These are phyloP conservation scores for Thunnus maccoyii DNA, from an alignment of 2,113 vertebrate species.

Conservation along the genomic window DNA sequence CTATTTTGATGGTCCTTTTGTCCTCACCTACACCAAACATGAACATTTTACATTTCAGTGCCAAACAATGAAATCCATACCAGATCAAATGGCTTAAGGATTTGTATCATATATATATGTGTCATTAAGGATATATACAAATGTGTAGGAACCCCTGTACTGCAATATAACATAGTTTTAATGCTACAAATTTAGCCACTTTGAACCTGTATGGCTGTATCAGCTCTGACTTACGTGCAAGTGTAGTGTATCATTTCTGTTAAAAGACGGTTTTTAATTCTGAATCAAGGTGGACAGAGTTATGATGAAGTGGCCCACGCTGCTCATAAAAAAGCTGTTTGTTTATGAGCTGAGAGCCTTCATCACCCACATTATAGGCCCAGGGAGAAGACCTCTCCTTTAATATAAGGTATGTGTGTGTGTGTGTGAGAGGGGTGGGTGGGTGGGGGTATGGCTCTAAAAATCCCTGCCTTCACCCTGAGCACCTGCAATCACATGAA, in stretches of 20 bases:
- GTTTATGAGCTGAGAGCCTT: conserved; percentile 27
- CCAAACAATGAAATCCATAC: not conserved
- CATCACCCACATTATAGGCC: not conserved
- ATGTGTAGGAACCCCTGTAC: not conserved
- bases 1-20: not conserved
- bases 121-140: no score
- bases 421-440: not conserved
- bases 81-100: not conserved
- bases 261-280: not conserved
- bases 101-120: no score
- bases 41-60: not conserved
- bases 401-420: conserved; percentile 31
- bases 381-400: conserved; percentile 34
- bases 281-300: conserved; percentile 35
- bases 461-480: conserved; percentile 34
- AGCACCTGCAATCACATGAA: conserved; percentile 62
- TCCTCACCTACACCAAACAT: not conserved
- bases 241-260: not conserved
- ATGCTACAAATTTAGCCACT: no score
- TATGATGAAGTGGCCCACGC: conserved; percentile 12
- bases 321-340: conserved; percentile 20
- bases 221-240: no score
- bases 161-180: no score
- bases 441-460: conserved; percentile 14
- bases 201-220: no score